Evolutionary conservation across 2,797 vertebrate species (phyloP), one percentile per base, ranked within the genome.

Genomic region (Xerus rutilus): DNA sequence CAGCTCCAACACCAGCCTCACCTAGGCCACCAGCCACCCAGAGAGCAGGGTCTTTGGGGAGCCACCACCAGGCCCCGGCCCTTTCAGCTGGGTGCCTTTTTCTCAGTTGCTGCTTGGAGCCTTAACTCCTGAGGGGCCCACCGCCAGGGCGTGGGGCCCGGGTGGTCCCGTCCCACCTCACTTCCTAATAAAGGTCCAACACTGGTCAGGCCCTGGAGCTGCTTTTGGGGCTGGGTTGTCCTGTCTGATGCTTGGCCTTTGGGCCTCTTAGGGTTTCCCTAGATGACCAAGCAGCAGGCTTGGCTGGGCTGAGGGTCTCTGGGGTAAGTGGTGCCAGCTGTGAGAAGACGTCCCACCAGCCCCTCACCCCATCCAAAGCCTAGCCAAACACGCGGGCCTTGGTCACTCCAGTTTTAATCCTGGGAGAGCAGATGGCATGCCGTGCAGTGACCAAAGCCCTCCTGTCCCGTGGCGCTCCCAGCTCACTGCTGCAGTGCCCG

Each of bases 1-100:
- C 98, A 99, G 99, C 98, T 99, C 99, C 96, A 99, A 99, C 30
- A 98, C 99, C 98, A 99, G 99, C 98, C 99, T 99, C 97, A 99
- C 99, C 96, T 99, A 99, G 98, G 96, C 93, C 14, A 1, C 35
- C 0, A 92, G 7, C 54, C 5, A 2, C 54, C 64, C 32, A 6
- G 35, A 35, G 62, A 4, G 91, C 77, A 0, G 76, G 73, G 39
- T 10, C 32, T 14, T 17, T 25, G 3, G 20, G 64, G 65, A 69
- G 43, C 35, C 0, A 0, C 74, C 25, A 3, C 65, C 39, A 14
- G 79, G 85, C 65, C 57, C 59, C 2, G 0, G 62, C 47, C 25
- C 32, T 12, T 73, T 47, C 45, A 49, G 73, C 76, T 3, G 4
- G 73, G 52, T 47, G 8, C 59, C 12, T 20, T 65, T n/a, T 11